These are phyloP conservation scores for Cataglyphis albicans DNA, from an alignment of 2,888 invertebrate genomes.

Conservation along the genomic window DNA sequence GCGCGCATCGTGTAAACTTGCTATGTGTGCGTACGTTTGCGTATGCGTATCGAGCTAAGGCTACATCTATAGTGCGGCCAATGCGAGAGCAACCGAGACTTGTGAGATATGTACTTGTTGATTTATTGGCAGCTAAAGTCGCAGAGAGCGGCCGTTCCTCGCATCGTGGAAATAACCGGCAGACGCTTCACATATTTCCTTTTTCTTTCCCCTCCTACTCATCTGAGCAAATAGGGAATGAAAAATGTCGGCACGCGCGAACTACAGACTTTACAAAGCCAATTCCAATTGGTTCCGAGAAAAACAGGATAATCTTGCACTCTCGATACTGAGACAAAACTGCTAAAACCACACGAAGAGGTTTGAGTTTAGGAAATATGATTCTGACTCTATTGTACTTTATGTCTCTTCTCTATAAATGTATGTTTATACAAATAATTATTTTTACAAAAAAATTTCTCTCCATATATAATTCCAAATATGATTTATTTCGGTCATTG, in stretches of 20 bases:
- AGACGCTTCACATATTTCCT: neutral
- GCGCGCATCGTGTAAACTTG: conserved; percentile 20
- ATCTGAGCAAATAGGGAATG: neutral
- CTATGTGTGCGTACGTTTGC: neutral
- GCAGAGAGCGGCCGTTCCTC: conserved; percentile 52
- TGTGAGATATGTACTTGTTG: conserved; percentile 73
- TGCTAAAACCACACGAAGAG: neutral
- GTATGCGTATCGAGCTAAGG: conserved; percentile 16
- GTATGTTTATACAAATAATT: neutral
- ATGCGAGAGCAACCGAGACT: conserved; percentile 66
- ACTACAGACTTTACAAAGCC: neutral
- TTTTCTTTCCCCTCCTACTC: neutral
- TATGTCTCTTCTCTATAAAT: neutral
- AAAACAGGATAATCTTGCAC: neutral
- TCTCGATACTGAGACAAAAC: neutral
- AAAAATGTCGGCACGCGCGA: conserved; percentile 3
- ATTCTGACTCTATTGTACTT: neutral
- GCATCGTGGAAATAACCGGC: conserved; percentile 55
- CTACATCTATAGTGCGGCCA: conserved; percentile 50
- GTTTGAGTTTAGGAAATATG: neutral
- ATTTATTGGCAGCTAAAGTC: conserved; percentile 76
- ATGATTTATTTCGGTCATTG: neutral
- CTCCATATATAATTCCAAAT: neutral
- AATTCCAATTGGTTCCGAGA: neutral
- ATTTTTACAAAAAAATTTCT: conserved; percentile 7